A percentile compares a stretch with the other conserved stretches of the same genome.
Evolutionary conservation across 2,888 invertebrate species (phyloP).

Genomic region (Macroteleia sp.): DNA sequence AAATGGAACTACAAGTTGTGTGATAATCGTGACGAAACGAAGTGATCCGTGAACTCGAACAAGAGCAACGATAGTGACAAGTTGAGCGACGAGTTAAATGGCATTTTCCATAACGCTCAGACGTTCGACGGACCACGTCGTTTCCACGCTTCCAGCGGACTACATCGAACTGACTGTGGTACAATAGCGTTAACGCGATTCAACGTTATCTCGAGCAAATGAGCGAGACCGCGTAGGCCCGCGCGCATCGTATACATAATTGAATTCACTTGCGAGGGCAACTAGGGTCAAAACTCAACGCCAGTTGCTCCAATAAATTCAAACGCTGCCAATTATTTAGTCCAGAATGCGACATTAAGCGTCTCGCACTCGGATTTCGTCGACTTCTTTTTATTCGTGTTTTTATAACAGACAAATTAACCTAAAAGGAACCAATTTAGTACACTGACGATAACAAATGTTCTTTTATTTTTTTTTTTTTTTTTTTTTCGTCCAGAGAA

Average conservation of each 20-base stretch:
- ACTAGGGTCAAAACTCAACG: constrained; percentile 68
- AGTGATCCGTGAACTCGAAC: constrained; percentile 19
- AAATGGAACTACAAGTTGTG: neutral
- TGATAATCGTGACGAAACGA: neutral
- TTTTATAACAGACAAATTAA: constrained; percentile 35
- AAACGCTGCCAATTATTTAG: constrained; percentile 66
- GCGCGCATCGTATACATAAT: constrained; percentile 66
- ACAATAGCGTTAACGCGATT: constrained; percentile 65
- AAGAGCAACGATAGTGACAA: constrained; percentile 17
- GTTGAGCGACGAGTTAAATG: constrained; percentile 23
- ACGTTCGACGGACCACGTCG: constrained; percentile 7
- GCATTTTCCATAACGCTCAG: constrained; percentile 32
- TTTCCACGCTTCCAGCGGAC: constrained; percentile 17
- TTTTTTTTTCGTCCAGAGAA: too few relatives aligned
- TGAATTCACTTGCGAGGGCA: constrained; percentile 74
- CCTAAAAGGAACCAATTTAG: too few relatives aligned
- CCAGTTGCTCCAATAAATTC: constrained; percentile 69
- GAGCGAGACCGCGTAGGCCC: constrained; percentile 63
- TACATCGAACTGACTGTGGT: constrained; percentile 54
- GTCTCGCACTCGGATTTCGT: constrained; percentile 56
- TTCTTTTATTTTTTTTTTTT: too few relatives aligned
- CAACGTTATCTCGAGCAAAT: constrained; percentile 64
- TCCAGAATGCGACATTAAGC: constrained; percentile 54
- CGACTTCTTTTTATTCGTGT: constrained; percentile 21
- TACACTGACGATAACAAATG: too few relatives aligned